Evolutionary conservation across 2,113 vertebrate genomes (phyloP).

Genomic region (Corythornis cristatus): DNA sequence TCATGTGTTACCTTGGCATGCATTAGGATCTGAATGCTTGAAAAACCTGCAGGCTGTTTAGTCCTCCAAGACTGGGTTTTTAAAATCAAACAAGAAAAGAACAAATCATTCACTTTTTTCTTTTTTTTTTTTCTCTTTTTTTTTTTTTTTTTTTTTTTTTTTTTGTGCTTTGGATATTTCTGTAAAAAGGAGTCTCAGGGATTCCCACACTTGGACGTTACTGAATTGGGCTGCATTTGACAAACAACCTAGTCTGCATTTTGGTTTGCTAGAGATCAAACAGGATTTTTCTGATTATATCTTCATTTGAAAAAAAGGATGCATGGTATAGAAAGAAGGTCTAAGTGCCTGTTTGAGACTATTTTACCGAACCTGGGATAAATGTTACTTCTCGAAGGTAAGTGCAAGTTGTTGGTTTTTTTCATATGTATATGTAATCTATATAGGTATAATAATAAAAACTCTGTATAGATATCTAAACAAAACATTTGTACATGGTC

Average conservation of each 20-base stretch:
- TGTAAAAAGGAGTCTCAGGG: slow-evolving; percentile 71
- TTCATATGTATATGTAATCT: background rate
- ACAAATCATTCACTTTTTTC: slow-evolving; percentile 57
- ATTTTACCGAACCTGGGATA: slow-evolving; percentile 69
- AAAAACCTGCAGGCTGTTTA: slow-evolving; percentile 66
- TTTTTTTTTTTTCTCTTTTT: background rate
- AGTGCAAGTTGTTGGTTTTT: background rate
- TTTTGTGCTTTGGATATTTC: slow-evolving; percentile 75
- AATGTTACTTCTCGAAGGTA: slow-evolving; percentile 79
- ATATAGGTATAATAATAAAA: background rate
- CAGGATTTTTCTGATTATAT: slow-evolving; percentile 59
- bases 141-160: background rate
- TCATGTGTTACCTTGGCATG: slow-evolving; percentile 60
- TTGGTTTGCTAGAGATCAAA: slow-evolving; percentile 56
- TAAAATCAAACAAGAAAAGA: slow-evolving; percentile 55
- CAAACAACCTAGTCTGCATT: slow-evolving; percentile 53
- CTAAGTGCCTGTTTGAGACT: slow-evolving; percentile 62
- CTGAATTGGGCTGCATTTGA: slow-evolving; percentile 69
- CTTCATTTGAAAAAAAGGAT: slow-evolving; percentile 64
- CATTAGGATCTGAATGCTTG: slow-evolving; percentile 37
- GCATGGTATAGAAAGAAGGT: slow-evolving; percentile 61
- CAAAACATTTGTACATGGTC: background rate
- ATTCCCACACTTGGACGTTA: slow-evolving; percentile 64
- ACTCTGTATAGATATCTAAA: background rate
- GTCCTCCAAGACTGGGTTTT: slow-evolving; percentile 4